These are phyloP conservation scores for Bradypus variegatus DNA, from an alignment of 2,797 vertebrate species.

Conservation along the genomic window DNA sequence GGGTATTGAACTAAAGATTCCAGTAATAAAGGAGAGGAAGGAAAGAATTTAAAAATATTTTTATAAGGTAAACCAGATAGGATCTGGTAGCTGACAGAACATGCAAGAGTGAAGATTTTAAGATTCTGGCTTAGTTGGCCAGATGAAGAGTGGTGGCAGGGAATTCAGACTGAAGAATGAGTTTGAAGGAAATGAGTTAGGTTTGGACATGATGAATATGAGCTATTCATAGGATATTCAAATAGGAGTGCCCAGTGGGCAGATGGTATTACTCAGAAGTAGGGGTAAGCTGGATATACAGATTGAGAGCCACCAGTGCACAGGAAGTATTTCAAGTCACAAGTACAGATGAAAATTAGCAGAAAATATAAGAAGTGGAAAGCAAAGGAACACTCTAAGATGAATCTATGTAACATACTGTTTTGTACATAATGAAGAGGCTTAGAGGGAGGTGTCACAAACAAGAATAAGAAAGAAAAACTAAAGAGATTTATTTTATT, in stretches of 20 bases:
- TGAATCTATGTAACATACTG: neutral
- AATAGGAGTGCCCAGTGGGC: neutral
- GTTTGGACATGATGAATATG: neutral
- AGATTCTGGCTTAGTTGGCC: neutral
- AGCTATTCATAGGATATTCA: neutral
- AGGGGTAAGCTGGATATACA: neutral
- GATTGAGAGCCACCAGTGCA: neutral
- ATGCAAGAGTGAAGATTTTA: neutral
- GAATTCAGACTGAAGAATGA: neutral
- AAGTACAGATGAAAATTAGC: neutral
- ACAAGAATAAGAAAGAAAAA: neutral
- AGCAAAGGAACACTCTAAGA: neutral
- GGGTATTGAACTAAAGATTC: neutral
- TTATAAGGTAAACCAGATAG: neutral
- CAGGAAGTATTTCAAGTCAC: neutral
- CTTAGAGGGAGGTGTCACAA: neutral
- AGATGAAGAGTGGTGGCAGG: neutral
- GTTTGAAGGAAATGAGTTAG: neutral
- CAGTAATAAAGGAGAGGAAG: neutral
- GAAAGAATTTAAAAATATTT: neutral
- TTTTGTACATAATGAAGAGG: neutral
- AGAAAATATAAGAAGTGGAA: neutral
- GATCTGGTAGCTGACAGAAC: neutral
- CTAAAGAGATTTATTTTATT: neutral
- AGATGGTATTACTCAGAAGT: neutral